These are phyloP conservation scores for Anisognathus igniventris DNA, from an alignment of 2,797 vertebrate genomes.

Conservation along the genomic window DNA sequence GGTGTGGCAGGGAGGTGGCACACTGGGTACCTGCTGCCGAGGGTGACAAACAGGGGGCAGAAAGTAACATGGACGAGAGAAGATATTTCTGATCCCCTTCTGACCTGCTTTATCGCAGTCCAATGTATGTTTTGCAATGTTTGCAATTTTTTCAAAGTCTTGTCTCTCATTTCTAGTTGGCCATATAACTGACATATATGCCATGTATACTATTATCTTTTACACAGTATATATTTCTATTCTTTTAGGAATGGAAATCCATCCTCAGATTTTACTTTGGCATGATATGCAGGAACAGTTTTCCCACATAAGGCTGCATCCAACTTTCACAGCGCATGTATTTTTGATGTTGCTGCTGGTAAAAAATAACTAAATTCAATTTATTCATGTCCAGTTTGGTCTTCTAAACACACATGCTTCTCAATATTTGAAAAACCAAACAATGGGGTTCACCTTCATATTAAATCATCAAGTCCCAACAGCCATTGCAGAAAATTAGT, in stretches of 20 bases:
- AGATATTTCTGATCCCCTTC: neutral
- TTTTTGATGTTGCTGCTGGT: neutral
- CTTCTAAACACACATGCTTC: neutral
- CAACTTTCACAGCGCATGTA: neutral
- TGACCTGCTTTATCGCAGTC: neutral
- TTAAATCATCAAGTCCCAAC: neutral
- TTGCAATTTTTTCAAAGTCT: neutral
- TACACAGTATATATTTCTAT: neutral
- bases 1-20: neutral
- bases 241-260: neutral
- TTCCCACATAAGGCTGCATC: neutral
- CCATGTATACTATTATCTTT: neutral
- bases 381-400: neutral
- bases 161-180: neutral
- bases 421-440: neutral
- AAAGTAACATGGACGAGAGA: neutral
- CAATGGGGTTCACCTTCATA: neutral
- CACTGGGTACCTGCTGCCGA: rapidly evolving
- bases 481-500: neutral
- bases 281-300: neutral
- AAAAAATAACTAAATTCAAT: neutral
- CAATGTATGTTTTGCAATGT: neutral
- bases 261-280: neutral
- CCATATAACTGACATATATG: neutral
- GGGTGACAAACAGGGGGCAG: rapidly evolving